These are phyloP conservation scores for Hyla sarda DNA, from an alignment of 2,113 vertebrate genomes.

Conservation along the genomic window DNA sequence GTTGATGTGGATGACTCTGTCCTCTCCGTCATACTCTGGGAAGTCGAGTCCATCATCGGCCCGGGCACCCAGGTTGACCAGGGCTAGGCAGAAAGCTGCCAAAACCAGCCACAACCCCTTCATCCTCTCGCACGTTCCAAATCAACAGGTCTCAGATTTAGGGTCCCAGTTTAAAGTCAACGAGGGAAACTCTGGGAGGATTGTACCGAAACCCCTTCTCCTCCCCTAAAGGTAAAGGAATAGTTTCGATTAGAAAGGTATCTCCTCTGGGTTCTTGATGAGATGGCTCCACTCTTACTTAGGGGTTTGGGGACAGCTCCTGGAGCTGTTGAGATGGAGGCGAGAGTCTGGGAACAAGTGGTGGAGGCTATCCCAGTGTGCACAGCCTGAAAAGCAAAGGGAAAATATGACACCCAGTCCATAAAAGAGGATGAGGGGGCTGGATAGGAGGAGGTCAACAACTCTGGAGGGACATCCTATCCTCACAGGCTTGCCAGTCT, in stretches of 20 bases:
- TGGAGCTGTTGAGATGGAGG: slow-evolving; percentile 26
- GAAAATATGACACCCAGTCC: slow-evolving; percentile 63
- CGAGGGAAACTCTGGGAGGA: neutral
- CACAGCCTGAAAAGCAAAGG: slow-evolving; percentile 62
- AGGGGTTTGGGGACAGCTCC: slow-evolving; percentile 28
- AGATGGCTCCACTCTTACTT: slow-evolving; percentile 59
- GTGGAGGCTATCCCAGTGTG: slow-evolving; percentile 44
- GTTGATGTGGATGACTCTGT: slow-evolving; percentile 83
- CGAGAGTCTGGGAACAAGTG: slow-evolving; percentile 56
- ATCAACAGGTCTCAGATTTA: slow-evolving; percentile 39
- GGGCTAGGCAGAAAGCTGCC: slow-evolving; percentile 67
- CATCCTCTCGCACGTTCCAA: slow-evolving; percentile 67
- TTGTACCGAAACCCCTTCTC: slow-evolving; percentile 3
- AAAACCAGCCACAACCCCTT: slow-evolving; percentile 75
- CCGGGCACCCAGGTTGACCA: slow-evolving; percentile 67
- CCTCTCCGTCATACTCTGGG: slow-evolving; percentile 86
- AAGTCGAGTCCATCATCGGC: slow-evolving; percentile 83
- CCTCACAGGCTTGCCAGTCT: slow-evolving; percentile 62
- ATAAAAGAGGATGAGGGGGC: slow-evolving; percentile 66
- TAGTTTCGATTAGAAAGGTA: neutral
- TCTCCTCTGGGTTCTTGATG: slow-evolving; percentile 11
- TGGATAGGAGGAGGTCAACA: slow-evolving; percentile 61
- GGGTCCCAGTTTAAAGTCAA: slow-evolving; percentile 50
- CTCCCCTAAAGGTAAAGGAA: slow-evolving; percentile 47
- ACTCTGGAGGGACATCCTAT: slow-evolving; percentile 59